phyloP scores from a whole-genome alignment of 2,888 invertebrate genomes.

The Tigriopus californicus region DNA sequence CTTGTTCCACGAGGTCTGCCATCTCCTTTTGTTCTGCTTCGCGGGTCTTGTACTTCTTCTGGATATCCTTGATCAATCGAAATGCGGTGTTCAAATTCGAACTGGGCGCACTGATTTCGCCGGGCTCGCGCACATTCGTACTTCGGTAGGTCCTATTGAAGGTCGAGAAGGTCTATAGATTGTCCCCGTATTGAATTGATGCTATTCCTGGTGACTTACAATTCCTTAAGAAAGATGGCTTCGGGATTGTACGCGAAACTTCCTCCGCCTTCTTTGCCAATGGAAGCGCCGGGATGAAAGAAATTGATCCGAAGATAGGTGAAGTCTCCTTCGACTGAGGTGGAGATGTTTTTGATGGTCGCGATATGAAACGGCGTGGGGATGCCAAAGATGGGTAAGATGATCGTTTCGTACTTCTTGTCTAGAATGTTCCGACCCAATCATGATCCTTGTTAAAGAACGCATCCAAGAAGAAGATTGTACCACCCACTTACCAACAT shows the following conservation, averaged over 20 bases:
- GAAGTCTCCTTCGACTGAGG: conserved; percentile 95
- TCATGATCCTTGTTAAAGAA: too few species aligned
- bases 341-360: conserved; percentile 95
- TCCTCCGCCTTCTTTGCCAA: conserved; percentile 70
- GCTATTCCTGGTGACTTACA: conserved; percentile 28
- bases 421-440: too few species aligned
- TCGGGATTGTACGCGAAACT: conserved; percentile 81
- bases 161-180: too few species aligned
- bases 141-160: conserved; percentile 62
- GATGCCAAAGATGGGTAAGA: conserved; percentile 84
- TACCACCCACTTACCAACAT: conserved; percentile 70
- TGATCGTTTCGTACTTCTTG: conserved; percentile 93
- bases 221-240: conserved; percentile 93
- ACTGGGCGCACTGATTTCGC: conserved; percentile 79
- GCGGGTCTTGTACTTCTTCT: conserved; percentile 91
- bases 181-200: too few species aligned
- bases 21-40: conserved; percentile 97
- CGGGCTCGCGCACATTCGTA: conserved; percentile 91
- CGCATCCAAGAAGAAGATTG: too few species aligned
- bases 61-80: conserved; percentile 93
- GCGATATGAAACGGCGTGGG: conserved; percentile 97
- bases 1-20: conserved; percentile 51
- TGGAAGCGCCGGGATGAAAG: conserved; percentile 91
- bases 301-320: conserved; percentile 94
- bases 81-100: conserved; percentile 91